Evolutionary conservation across 2,113 vertebrate species (phyloP), one percentile per base, ranked within the genome.

Genomic region (Micromys minutus): DNA sequence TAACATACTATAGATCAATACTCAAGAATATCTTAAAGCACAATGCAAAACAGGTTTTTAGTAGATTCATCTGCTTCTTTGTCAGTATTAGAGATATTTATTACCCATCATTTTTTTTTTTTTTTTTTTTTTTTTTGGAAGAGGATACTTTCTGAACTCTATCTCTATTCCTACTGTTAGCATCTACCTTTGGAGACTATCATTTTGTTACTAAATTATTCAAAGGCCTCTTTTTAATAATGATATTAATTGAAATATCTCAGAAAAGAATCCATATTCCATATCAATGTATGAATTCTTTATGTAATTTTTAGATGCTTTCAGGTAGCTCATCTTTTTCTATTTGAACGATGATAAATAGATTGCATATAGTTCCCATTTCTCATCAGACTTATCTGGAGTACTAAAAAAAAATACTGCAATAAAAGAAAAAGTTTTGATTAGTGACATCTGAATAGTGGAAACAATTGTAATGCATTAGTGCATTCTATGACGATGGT

Each of bases 121-220:
- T 36, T 19, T 74, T 74, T 89, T 42, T 12, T 10, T 81, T 36
- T 19, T 74, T 74, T 89, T 42, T 12, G 3, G 71, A 34, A 1
- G 0, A 1, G 0, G 57, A 3, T 4, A 45, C 84, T 76, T 10
- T 81, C 34, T 63, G 2, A 9, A 0, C 1, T 7, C 15, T 90
- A 16, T 57, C 86, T n/a, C 12, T 22, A 39, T 91, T 65, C 55
- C 3, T 17, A 7, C 0, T 69, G 45, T 8, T 81, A 47, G 34
- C 0, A 17, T 76, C 17, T 85, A 61, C n/a, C 42, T 55, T 10
- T 31, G 24, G 22, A 26, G 26, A 22, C 61, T 15, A 59, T 83
- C 9, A 67, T n/a, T 2, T 89, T 19, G 57, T 61, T 15, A 24
- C 29, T 45, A 55, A 94, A 90, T n/a, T 93, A 81, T 74, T 91